Evolutionary conservation across 2,888 invertebrate genomes (phyloP).

Genomic region (Spodoptera littoralis): DNA sequence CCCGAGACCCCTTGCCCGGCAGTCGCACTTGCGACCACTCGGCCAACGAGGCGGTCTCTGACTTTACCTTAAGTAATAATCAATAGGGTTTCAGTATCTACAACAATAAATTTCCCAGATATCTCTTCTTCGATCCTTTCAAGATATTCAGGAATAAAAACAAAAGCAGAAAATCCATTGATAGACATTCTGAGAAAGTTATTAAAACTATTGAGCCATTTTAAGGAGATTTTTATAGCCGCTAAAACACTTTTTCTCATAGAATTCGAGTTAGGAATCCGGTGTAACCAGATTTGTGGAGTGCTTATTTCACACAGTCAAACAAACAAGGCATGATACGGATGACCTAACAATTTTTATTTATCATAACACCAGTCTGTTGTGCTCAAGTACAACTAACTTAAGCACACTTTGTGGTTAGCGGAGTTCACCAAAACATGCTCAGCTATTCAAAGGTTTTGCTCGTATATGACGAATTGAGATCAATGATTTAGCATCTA

Average conservation of each 20-base stretch:
- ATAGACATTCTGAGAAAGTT: no score
- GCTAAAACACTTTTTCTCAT: not conserved
- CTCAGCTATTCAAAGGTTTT: slow-evolving; percentile 31
- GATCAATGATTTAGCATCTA: not conserved
- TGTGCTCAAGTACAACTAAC: slow-evolving; percentile 22
- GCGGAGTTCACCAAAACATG: slow-evolving; percentile 48
- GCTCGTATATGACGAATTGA: slow-evolving; percentile 19
- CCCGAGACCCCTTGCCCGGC: no score
- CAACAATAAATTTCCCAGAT: no score
- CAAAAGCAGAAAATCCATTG: no score
- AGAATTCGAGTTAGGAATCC: slow-evolving; percentile 9
- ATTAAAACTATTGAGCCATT: no score
- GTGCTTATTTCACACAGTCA: slow-evolving; percentile 20
- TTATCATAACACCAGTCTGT: slow-evolving; percentile 33
- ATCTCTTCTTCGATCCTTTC: no score
- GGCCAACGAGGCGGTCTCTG: no score
- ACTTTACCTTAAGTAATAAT: no score
- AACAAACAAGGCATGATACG: slow-evolving; percentile 40
- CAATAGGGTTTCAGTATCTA: no score
- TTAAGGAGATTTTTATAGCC: not conserved
- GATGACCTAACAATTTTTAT: slow-evolving; percentile 40
- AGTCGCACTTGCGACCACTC: no score
- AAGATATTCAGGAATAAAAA: no score
- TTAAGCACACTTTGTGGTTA: slow-evolving; percentile 50
- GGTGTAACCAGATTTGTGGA: slow-evolving; percentile 15